phyloP scores from a whole-genome alignment of 2,797 vertebrate genomes.

The Acrossocheilus fasciatus region DNA sequence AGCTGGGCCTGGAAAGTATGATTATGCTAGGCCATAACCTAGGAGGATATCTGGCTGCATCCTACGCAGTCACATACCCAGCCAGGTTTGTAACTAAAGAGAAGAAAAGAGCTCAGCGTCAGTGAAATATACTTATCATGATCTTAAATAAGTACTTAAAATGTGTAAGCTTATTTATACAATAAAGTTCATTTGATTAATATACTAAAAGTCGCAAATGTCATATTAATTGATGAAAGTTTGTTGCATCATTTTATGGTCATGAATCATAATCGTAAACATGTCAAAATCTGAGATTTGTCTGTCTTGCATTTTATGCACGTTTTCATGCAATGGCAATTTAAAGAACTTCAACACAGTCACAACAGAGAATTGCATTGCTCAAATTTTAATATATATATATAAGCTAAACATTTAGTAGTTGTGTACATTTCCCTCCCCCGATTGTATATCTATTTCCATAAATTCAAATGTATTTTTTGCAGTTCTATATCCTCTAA shows the following conservation, averaged over 20 bases:
- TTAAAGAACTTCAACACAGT: not conserved
- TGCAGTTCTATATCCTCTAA: not conserved
- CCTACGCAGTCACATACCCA: slow-evolving; percentile 89
- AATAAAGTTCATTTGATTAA: not conserved
- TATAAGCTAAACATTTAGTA: no score
- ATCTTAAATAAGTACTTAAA: not conserved
- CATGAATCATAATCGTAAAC: not conserved
- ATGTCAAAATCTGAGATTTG: not conserved
- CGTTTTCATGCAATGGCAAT: not conserved
- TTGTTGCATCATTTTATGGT: not conserved
- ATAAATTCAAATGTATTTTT: not conserved
- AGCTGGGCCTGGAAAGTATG: slow-evolving; percentile 86
- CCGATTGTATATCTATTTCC: not conserved
- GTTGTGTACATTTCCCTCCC: no score
- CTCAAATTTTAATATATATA: not conserved
- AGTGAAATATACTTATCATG: not conserved
- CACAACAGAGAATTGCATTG: not conserved
- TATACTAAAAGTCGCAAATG: not conserved
- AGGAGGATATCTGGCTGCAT: slow-evolving; percentile 90
- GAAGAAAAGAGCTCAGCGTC: not conserved
- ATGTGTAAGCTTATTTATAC: not conserved
- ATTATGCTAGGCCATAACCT: slow-evolving; percentile 95
- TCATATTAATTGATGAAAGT: no score
- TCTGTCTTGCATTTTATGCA: not conserved
- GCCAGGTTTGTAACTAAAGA: slow-evolving; percentile 79